Conservation (phyloP, 2,888 invertebrate genomes). For the Sarcophaga caerulescens region DNA sequence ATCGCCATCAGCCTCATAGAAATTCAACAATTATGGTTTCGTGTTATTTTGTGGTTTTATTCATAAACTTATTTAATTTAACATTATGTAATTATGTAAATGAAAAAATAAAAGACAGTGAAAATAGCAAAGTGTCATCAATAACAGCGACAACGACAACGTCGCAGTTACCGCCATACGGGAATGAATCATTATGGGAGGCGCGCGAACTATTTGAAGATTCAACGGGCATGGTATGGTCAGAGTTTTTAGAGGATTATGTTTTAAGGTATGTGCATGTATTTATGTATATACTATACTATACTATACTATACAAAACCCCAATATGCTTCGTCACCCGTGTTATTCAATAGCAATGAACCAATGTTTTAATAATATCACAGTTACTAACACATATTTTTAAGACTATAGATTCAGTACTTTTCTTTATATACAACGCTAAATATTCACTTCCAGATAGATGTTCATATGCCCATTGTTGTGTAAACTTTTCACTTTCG, state of each 20-base stretch:
- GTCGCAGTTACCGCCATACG: conserved; percentile 72
- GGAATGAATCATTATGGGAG: conserved; percentile 73
- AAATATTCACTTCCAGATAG: too few relatives aligned
- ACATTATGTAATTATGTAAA: conserved; percentile 75
- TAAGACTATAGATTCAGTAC: too few relatives aligned
- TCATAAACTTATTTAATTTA: conserved; percentile 71
- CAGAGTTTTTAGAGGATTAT: conserved; percentile 85
- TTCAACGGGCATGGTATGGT: conserved; percentile 82
- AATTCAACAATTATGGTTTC: conserved; percentile 62
- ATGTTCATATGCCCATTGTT: too few relatives aligned
- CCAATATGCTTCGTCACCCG: too few relatives aligned
- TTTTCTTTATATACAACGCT: too few relatives aligned
- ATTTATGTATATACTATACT: too few relatives aligned
- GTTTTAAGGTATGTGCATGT: conserved; percentile 79
- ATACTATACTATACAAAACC: too few relatives aligned
- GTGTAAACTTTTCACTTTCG: too few relatives aligned
- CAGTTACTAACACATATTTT: too few relatives aligned
- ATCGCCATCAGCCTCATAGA: conserved; percentile 17
- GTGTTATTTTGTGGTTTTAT: conserved; percentile 65
- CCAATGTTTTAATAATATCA: too few relatives aligned
- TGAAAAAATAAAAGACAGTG: conserved; percentile 54
- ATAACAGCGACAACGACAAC: conserved; percentile 31
- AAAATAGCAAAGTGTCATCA: conserved; percentile 67
- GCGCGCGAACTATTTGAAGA: conserved; percentile 55
- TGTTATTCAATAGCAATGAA: too few relatives aligned